These are phyloP conservation scores for Garra rufa DNA, from an alignment of 2,113 vertebrate species.

Conservation along the genomic window DNA sequence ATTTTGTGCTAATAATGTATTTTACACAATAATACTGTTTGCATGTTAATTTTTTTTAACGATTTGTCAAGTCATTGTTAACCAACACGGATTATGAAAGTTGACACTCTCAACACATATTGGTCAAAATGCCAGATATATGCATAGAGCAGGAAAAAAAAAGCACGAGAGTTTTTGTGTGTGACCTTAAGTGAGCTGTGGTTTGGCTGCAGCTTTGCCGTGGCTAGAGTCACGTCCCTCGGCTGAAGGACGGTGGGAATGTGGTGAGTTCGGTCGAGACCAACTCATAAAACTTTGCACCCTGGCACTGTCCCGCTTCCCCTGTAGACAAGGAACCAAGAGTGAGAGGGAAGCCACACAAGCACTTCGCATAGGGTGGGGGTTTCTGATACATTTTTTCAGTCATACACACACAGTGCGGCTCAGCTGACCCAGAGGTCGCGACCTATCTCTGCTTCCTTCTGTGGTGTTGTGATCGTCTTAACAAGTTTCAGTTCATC, in stretches of 20 bases:
- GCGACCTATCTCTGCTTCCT: conserved; percentile 62
- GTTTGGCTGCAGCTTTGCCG: conserved; percentile 70
- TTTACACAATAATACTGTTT: not conserved
- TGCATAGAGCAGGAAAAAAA: conserved; percentile 5
- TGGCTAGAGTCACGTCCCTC: conserved; percentile 77
- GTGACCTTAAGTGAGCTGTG: conserved; percentile 59
- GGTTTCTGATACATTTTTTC: conserved; percentile 65
- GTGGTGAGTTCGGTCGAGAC: conserved; percentile 72
- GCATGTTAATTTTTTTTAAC: not conserved
- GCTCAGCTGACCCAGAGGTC: conserved; percentile 73
- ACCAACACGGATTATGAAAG: not conserved
- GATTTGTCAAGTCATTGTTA: not conserved
- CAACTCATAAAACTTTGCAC: conserved; percentile 74
- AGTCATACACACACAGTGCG: conserved; percentile 49
- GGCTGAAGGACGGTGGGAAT: conserved; percentile 74
- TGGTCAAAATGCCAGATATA: conserved; percentile 25
- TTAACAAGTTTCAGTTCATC: conserved; percentile 77
- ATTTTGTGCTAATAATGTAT: not conserved
- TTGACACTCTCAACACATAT: not conserved
- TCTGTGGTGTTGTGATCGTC: conserved; percentile 62
- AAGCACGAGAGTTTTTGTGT: conserved; percentile 26
- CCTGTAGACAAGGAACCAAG: conserved; percentile 77
- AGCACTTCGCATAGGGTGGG: conserved; percentile 57
- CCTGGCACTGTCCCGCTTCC: conserved; percentile 79
- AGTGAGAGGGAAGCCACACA: conserved; percentile 75